Percentiles rank a stretch among this genome's conserved stretches.
phyloP scores from a whole-genome alignment of 2,888 invertebrate genomes.

The Metallyticus violacea region DNA sequence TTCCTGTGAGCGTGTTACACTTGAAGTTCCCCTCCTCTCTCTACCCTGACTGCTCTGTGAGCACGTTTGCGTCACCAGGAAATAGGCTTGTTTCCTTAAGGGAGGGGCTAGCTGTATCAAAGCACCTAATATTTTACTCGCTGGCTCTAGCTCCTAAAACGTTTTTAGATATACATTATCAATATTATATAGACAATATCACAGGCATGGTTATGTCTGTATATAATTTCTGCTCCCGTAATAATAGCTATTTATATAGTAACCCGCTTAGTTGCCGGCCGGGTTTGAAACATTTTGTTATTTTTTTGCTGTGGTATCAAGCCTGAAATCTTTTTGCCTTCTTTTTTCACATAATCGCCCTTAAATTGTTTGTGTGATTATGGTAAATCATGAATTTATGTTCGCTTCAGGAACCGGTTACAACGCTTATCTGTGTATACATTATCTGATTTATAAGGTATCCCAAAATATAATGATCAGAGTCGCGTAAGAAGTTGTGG shows the following conservation, averaged over 20 bases:
- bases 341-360: neutral
- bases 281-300: neutral
- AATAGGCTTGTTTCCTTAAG: neutral
- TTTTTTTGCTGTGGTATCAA: neutral
- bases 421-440: neutral
- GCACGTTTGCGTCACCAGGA: neutral
- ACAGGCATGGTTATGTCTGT: neutral
- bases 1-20: neutral
- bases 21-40: neutral
- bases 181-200: neutral
- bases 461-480: neutral
- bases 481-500: neutral
- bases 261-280: neutral
- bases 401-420: neutral
- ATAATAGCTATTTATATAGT: neutral
- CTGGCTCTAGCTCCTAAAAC: neutral
- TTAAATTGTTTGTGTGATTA: constrained; percentile 1
- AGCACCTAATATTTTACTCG: neutral
- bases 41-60: too few species aligned
- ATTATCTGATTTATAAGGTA: neutral
- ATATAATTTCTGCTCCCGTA: neutral
- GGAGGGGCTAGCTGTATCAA: neutral
- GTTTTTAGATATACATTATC: neutral
- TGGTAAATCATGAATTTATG: constrained; percentile 3
- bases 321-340: neutral